A percentile compares a stretch with the other conserved stretches of the same genome.
Conservation (phyloP, 2,797 vertebrate genomes). For the Eulemur coronatus region DNA sequence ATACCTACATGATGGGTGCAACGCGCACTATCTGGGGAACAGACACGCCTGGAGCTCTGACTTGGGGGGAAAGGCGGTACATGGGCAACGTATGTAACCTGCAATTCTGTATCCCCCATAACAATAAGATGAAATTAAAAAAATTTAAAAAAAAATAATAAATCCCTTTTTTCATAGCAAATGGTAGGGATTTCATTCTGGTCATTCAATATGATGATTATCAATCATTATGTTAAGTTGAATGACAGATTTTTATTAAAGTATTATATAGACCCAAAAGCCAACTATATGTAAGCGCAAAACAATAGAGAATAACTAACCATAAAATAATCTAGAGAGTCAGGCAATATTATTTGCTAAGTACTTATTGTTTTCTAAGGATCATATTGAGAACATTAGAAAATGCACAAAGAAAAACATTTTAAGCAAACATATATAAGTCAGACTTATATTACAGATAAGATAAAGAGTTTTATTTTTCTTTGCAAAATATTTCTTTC, state of each 20-base stretch:
- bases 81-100: too few relatives aligned
- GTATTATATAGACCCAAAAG: neutral
- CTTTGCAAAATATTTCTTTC: slow-evolving; percentile 4
- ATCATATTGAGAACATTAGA: neutral
- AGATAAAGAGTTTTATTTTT: neutral
- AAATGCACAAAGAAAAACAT: neutral
- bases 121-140: too few relatives aligned
- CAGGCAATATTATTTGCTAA: neutral
- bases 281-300: neutral
- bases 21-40: too few relatives aligned
- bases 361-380: neutral
- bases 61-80: too few relatives aligned
- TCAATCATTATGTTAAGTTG: neutral
- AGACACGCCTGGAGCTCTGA: too few relatives aligned
- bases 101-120: too few relatives aligned
- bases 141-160: too few relatives aligned
- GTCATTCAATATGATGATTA: neutral
- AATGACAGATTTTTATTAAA: neutral
- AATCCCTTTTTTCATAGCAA: neutral
- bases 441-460: neutral
- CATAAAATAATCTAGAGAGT: neutral
- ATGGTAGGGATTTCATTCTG: neutral
- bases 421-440: neutral
- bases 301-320: slow-evolving; percentile 10
- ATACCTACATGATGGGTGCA: too few relatives aligned